Base-by-base conservation (phyloP, 35 echinoderm and acorn worm genomes). In the Patiria miniata region DNA sequence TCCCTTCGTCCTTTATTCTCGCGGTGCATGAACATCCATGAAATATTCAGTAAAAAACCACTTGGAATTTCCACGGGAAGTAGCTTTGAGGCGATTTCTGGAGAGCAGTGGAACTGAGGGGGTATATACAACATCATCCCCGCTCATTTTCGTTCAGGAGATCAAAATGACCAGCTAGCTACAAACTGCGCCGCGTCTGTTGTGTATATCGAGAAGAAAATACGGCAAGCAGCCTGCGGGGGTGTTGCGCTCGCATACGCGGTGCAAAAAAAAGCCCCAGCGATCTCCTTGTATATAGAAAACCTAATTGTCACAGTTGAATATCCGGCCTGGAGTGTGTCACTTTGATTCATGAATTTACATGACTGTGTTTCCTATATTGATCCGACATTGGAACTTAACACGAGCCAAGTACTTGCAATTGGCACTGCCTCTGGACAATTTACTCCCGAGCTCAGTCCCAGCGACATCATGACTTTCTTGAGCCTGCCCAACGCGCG, bases 301-400 rank as follows among this genome's bases (percentile, higher is more conserved):
- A 73, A 73, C 65, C 65, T 73, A 73, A 73, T 73, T 73, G 65
- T 73, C 65, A 73, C 65, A 73, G 65, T 73, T 73, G 65, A 73
- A 30, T 73, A 73, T 73, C 65, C 65, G 65, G 26, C 34, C 23
- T 73, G 34, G 65, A 73, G 65, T 73, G 65, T 73, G 65, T 73
- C 65, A 32, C 65, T 34, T 73, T 32, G 65, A 34, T 47, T 73
- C 65, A 73, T 73, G 65, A 73, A 73, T 73, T 73, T 73, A 73
- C 65, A 73, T 73, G 65, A 73, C 65, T 73, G 65, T 73, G 34
- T 73, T 73, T 73, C 65, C 65, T 73, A 32, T 73, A 73, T 73
- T 34, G 65, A 73, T 73, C 65, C 34, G 65, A 10, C 34, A 73
- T 73, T 73, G 65, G 65, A 73, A 73, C 65, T 32, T 73, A 28